These are phyloP conservation scores for Calypte anna DNA, from an alignment of 2,113 vertebrate species.

Conservation along the genomic window DNA sequence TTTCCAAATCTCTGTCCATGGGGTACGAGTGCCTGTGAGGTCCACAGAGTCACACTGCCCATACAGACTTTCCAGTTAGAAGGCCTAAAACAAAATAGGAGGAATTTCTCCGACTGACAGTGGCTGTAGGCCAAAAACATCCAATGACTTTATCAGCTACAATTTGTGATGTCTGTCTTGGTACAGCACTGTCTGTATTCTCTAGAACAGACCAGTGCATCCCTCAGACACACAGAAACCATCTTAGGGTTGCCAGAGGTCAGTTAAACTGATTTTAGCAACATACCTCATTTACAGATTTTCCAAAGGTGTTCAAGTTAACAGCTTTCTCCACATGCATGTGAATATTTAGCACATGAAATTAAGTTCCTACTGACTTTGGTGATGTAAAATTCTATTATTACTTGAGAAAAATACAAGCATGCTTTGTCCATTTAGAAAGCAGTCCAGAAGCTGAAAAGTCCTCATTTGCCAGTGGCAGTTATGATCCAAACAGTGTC, in stretches of 20 bases:
- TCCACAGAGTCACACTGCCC: neutral
- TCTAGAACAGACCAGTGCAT: neutral
- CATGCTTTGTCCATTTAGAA: neutral
- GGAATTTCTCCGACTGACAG: neutral
- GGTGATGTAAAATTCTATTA: neutral
- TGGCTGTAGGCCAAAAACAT: neutral
- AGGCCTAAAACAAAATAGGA: neutral
- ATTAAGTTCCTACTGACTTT: neutral
- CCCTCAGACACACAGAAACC: neutral
- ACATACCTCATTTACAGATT: rapidly evolving
- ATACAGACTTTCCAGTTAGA: neutral
- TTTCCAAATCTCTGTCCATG: neutral
- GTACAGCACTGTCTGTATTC: neutral
- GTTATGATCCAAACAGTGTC: neutral
- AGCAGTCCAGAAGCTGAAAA: neutral
- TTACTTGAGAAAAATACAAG: neutral
- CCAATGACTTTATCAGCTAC: neutral
- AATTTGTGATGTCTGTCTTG: neutral
- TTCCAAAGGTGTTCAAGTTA: neutral
- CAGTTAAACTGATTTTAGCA: neutral
- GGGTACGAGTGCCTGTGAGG: neutral
- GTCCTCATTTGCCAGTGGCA: rapidly evolving
- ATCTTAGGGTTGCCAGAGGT: neutral
- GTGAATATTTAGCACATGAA: neutral
- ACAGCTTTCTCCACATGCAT: neutral